These are phyloP conservation scores for Apostichopus japonicus DNA, from an alignment of 35 echinoderm and acorn worm genomes.

Conservation along the genomic window DNA sequence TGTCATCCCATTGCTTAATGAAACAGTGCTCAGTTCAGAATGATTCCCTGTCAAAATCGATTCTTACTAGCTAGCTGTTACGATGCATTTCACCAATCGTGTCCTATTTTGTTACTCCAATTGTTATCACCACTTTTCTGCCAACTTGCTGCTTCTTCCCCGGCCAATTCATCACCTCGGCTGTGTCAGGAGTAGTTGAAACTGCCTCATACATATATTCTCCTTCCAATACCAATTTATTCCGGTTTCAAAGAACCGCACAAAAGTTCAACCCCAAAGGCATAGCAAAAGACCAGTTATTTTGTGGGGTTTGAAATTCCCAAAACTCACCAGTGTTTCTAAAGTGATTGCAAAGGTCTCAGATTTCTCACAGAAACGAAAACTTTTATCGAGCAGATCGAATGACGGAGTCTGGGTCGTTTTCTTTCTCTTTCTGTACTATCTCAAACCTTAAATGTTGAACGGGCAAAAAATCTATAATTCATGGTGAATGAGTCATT, in stretches of 20 bases:
- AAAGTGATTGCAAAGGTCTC: constrained; percentile 21
- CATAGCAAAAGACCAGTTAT: constrained; percentile 1
- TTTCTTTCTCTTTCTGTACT: not conserved
- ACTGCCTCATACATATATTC: too few species aligned
- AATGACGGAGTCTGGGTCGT: not conserved
- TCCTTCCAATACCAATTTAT: too few species aligned
- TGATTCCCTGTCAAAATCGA: too few species aligned
- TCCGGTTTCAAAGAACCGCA: not conserved
- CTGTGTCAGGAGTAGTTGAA: too few species aligned
- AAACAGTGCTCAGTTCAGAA: too few species aligned
- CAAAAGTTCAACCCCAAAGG: constrained; percentile 23
- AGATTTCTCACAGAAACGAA: not conserved
- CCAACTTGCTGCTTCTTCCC: too few species aligned
- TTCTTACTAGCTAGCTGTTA: too few species aligned
- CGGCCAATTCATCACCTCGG: too few species aligned
- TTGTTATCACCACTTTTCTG: too few species aligned
- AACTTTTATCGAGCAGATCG: not conserved
- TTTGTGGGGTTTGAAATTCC: not conserved
- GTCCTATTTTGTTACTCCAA: too few species aligned
- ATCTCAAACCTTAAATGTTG: not conserved
- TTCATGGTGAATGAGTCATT: constrained; percentile 35
- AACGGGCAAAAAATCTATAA: constrained; percentile 13
- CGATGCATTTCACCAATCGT: too few species aligned
- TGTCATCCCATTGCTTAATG: too few species aligned
- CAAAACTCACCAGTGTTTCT: constrained; percentile 28